Base-by-base conservation (phyloP, 2,113 vertebrate genomes). In the Indicator maculatus region DNA sequence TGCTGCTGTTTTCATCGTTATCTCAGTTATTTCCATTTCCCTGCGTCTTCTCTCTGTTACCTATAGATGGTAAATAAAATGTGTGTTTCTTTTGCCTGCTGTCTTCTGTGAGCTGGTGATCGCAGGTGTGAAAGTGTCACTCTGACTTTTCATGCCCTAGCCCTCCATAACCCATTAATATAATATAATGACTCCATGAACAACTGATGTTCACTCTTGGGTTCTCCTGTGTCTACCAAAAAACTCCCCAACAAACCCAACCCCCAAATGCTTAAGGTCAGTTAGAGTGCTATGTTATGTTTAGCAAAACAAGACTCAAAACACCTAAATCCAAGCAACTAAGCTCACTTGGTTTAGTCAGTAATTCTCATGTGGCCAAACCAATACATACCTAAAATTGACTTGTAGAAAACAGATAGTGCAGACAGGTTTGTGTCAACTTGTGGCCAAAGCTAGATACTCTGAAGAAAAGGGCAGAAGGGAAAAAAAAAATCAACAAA, bases 281-380 rank as follows among this genome's bases (percentile, higher is more conserved):
- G 73, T 90, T 45, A 78, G 4, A 83, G 10, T 16, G 23, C 81
- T 86, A 67, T 89, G 69, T 67, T 75, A 16, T n/a, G 26, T 81
- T 93, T 77, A 58, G 56, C 61, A 84, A 93, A 86, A 67, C 61
- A 74, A 74, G 69, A 81, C 45, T 71, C 9, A 16, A 52, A 82
- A 50, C 50, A 38, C 41, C 33, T 90, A 77, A 88, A 88, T 90
- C 18, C 7, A n/a, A 56, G 64, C 31, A 53, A 21, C 58, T 80
- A 58, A 53, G 31, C 19, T 26, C 8, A 2, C 15, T 60, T 80
- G 76, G 31, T 66, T 79, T 61, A 73, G 58, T 83, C 44, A 44
- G 47, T 61, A 75, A 28, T 88, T 77, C 72, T 77, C 38, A 30
- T 1, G 2, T 56, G 73, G 30, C 23, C 44, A 58, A 84, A 67